phyloP scores from a whole-genome alignment of 2,797 vertebrate species.

The Florisuga fusca region DNA sequence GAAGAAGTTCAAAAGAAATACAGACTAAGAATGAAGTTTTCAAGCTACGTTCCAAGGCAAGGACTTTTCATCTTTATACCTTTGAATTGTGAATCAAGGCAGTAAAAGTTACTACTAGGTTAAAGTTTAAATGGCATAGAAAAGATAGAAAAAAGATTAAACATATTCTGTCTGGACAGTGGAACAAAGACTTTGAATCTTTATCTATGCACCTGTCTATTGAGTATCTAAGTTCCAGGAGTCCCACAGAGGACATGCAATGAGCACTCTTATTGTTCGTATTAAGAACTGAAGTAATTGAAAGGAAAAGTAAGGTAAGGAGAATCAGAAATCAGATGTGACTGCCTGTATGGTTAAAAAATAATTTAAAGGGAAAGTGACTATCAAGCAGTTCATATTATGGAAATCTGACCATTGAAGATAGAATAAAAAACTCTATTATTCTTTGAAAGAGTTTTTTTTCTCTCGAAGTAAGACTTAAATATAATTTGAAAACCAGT shows the following conservation, averaged over 20 bases:
- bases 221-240: slow-evolving; percentile 76
- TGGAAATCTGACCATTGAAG: slow-evolving; percentile 81
- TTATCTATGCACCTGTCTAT: slow-evolving; percentile 81
- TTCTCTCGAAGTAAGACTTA: slow-evolving; percentile 70
- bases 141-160: slow-evolving; percentile 84
- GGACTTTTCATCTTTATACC: slow-evolving; percentile 82
- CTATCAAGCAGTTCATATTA: slow-evolving; percentile 81
- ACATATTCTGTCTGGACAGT: slow-evolving; percentile 79
- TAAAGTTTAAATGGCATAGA: slow-evolving; percentile 87
- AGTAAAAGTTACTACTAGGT: slow-evolving; percentile 86
- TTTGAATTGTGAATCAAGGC: slow-evolving; percentile 84
- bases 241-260: slow-evolving; percentile 78
- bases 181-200: slow-evolving; percentile 83
- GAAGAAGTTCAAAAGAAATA: slow-evolving; percentile 83
- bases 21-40: slow-evolving; percentile 82
- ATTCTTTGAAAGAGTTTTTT: slow-evolving; percentile 77
- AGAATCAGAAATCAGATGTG: slow-evolving; percentile 73
- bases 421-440: slow-evolving; percentile 71
- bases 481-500: slow-evolving; percentile 72
- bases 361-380: slow-evolving; percentile 83
- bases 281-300: slow-evolving; percentile 83
- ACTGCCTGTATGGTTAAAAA: slow-evolving; percentile 81
- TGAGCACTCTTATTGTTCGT: slow-evolving; percentile 80
- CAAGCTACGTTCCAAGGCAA: slow-evolving; percentile 81
- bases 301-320: slow-evolving; percentile 84